Evolutionary conservation across 1,140 invertebrate genomes (phyloP).

Genomic region (Babylonia areolata): DNA sequence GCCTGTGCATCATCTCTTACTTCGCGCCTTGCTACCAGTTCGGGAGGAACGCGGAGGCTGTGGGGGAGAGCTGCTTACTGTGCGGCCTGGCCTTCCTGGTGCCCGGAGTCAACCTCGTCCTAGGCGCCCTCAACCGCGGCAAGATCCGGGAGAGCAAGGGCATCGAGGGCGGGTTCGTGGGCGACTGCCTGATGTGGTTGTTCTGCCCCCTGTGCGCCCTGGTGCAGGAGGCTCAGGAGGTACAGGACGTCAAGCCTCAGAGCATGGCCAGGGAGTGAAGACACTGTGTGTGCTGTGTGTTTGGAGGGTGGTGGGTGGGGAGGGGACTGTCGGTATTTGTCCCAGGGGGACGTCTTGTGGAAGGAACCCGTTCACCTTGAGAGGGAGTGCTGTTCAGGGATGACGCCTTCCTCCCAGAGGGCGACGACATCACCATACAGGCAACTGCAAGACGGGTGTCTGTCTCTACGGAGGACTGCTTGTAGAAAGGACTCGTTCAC

Average conservation of each 20-base stretch:
- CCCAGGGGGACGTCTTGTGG: neutral
- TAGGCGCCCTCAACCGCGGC: slow-evolving; percentile 61
- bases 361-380: neutral
- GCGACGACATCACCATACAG: no score
- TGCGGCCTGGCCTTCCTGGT: slow-evolving; percentile 65
- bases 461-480: neutral
- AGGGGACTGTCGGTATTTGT: neutral
- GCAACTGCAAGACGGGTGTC: no score
- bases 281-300: neutral
- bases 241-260: slow-evolving; percentile 55
- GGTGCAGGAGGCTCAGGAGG: slow-evolving; percentile 70
- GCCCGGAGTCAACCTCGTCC: slow-evolving; percentile 61
- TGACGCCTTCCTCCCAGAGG: no score
- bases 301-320: neutral
- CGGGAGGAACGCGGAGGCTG: slow-evolving; percentile 73
- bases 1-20: slow-evolving; percentile 70
- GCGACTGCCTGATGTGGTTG: slow-evolving; percentile 63
- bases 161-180: slow-evolving; percentile 65
- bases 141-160: slow-evolving; percentile 69
- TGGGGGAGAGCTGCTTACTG: slow-evolving; percentile 68
- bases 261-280: slow-evolving; percentile 60
- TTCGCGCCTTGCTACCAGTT: slow-evolving; percentile 71
- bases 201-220: slow-evolving; percentile 69
- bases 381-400: neutral
- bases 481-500: neutral